Evolutionary conservation across 2,888 invertebrate genomes (phyloP).

Genomic region (Plutella xylostella): DNA sequence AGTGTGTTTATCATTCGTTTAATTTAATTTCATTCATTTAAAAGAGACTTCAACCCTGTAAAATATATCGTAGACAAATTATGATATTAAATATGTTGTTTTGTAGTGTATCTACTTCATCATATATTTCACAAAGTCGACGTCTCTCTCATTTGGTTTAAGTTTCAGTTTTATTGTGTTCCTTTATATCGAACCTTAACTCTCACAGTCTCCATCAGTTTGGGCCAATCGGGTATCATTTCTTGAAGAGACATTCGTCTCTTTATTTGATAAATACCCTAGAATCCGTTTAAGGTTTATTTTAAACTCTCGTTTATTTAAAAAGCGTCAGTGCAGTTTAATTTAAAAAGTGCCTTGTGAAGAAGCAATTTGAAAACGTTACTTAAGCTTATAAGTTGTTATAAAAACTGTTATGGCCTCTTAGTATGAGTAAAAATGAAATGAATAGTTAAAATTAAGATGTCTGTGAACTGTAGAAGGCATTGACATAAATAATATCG

Average conservation of each 20-base stretch:
- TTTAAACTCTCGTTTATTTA: constrained; percentile 1
- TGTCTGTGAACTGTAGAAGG: too few relatives aligned
- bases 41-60: constrained; percentile 36
- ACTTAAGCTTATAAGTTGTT: not conserved
- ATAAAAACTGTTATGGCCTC: too few relatives aligned
- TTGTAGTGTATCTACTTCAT: too few relatives aligned
- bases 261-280: constrained; percentile 76
- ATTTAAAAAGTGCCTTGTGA: too few relatives aligned
- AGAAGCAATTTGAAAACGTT: not conserved
- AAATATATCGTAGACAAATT: too few relatives aligned
- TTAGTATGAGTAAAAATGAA: too few relatives aligned
- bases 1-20: constrained; percentile 41
- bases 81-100: too few relatives aligned
- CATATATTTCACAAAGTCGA: too few relatives aligned
- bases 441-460: too few relatives aligned
- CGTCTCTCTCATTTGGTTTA: not conserved
- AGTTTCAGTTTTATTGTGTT: constrained; percentile 32
- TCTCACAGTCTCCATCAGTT: constrained; percentile 74
- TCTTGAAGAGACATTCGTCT: constrained; percentile 77
- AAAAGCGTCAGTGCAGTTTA: not conserved
- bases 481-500: too few relatives aligned
- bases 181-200: constrained; percentile 74
- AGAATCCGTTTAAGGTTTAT: constrained; percentile 51
- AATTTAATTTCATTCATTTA: constrained; percentile 49
- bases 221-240: constrained; percentile 85